Evolutionary conservation across 2,888 invertebrate genomes (phyloP).

Genomic region (Selenia dentaria): DNA sequence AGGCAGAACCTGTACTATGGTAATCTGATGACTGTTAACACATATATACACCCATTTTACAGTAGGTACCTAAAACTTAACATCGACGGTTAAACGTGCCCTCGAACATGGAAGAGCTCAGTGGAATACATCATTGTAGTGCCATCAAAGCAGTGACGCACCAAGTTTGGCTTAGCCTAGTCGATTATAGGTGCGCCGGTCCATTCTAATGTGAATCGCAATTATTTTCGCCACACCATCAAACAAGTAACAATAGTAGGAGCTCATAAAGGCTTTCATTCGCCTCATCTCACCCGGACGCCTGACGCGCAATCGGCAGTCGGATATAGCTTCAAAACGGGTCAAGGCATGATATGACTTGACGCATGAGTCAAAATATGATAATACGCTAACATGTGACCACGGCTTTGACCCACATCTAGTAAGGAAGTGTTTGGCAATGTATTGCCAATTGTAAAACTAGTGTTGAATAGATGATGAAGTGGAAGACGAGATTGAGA

Average conservation of each 20-base stretch:
- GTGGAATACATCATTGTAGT: too few relatives aligned
- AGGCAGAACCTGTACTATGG: too few relatives aligned
- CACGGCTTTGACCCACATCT: conserved; percentile 31
- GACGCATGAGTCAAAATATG: conserved; percentile 34
- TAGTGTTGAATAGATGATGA: conserved; percentile 4
- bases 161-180: too few relatives aligned
- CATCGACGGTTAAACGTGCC: too few relatives aligned
- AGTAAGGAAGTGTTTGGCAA: conserved; percentile 17
- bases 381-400: conserved; percentile 27
- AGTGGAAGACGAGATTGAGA: conserved; percentile 4
- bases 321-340: conserved; percentile 60
- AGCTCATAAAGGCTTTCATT: conserved; percentile 64
- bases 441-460: neutral
- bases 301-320: conserved; percentile 56
- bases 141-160: too few relatives aligned
- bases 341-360: conserved; percentile 57
- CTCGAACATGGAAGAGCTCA: too few relatives aligned
- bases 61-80: too few relatives aligned
- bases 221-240: too few relatives aligned
- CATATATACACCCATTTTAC: too few relatives aligned
- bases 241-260: conserved; percentile 45
- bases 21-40: too few relatives aligned
- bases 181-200: too few relatives aligned
- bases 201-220: too few relatives aligned
- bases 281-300: conserved; percentile 50